Evolutionary conservation across 2,113 vertebrate genomes (phyloP).

Genomic region (Dipodomys stephensi): DNA sequence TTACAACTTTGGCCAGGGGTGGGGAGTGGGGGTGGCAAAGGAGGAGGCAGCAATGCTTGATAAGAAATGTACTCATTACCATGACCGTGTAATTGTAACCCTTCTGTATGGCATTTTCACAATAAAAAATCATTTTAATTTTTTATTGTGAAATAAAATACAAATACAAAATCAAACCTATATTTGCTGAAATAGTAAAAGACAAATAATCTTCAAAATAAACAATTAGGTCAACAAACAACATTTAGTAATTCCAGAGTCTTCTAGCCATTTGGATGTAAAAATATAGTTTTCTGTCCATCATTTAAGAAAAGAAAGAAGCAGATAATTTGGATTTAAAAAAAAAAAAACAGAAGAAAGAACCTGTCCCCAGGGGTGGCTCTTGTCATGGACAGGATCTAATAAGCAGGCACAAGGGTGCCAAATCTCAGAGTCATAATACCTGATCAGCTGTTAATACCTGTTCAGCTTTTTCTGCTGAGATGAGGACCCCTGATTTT

Average conservation of each 20-base stretch:
- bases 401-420: background rate
- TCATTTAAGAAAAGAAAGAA: constrained; percentile 25
- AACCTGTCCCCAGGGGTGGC: background rate
- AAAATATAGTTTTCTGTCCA: background rate
- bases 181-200: constrained; percentile 34
- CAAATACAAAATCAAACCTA: background rate
- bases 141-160: constrained; percentile 54
- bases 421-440: background rate
- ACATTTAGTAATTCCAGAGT: background rate
- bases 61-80: no score
- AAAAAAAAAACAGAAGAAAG: background rate
- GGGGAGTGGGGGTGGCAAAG: no score
- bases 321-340: background rate
- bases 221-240: background rate
- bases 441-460: background rate
- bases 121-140: background rate
- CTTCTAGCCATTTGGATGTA: background rate
- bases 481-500: no score
- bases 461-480: no score
- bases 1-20: no score
- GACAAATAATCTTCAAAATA: constrained; percentile 11
- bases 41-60: no score
- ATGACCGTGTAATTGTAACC: no score
- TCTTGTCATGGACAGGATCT: background rate
- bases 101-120: no score